A percentile compares a stretch with the other conserved stretches of the same genome.
These are phyloP conservation scores for Okapia johnstoni DNA, from an alignment of 2,113 vertebrate genomes.

Conservation along the genomic window DNA sequence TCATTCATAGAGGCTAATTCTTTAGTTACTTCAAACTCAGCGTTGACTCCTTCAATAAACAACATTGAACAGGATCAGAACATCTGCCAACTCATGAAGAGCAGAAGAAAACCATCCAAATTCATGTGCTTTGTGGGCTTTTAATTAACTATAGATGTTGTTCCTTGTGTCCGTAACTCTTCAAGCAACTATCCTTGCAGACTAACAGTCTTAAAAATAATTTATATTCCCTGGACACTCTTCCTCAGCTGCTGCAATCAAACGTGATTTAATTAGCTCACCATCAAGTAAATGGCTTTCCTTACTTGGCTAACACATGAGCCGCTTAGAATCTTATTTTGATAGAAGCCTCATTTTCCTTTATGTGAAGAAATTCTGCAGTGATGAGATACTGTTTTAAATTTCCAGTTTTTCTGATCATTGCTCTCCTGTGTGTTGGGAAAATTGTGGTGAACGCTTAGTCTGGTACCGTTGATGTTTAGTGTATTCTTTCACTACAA, in stretches of 20 bases:
- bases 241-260: not conserved
- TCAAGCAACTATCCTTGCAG: not conserved
- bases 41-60: not conserved
- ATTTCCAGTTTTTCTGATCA: not conserved
- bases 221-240: not conserved
- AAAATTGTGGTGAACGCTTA: not conserved
- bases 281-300: not conserved
- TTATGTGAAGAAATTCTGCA: not conserved
- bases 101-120: not conserved
- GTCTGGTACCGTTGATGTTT: not conserved
- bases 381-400: not conserved
- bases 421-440: not conserved
- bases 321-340: not conserved
- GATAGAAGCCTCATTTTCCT: not conserved
- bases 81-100: not conserved
- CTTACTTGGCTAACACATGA: not conserved
- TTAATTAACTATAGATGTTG: not conserved
- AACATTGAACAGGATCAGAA: not conserved
- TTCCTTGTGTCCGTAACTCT: not conserved
- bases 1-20: not conserved
- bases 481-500: not conserved
- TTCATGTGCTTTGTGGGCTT: not conserved
- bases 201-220: not conserved
- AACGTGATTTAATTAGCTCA: not conserved
- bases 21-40: not conserved